Percentiles rank a stretch among this genome's conserved stretches.
Evolutionary conservation across 1,140 invertebrate species (phyloP).

Genomic region (Rhyzopertha dominica): DNA sequence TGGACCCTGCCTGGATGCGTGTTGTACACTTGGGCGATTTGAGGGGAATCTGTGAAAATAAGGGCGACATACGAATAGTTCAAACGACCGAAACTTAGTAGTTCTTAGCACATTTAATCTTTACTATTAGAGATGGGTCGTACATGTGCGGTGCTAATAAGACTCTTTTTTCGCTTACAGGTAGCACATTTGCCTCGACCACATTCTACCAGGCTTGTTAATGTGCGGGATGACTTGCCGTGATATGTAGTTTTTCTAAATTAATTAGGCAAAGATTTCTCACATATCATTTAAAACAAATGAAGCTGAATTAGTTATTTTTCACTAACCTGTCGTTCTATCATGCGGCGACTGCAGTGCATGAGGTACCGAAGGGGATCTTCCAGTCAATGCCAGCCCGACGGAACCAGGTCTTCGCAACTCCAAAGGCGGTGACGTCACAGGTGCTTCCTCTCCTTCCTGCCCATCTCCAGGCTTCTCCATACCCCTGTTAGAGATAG

Average conservation of each 20-base stretch:
- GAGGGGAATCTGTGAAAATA: constrained; percentile 56
- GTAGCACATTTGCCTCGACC: no score
- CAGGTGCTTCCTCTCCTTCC: constrained; percentile 58
- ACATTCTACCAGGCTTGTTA: no score
- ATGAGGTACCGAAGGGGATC: constrained; percentile 48
- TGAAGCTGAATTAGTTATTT: not conserved
- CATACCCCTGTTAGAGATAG: constrained; percentile 45
- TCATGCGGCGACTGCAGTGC: constrained; percentile 66
- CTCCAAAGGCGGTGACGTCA: constrained; percentile 60
- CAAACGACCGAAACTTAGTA: not conserved
- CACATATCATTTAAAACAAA: no score
- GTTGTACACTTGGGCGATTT: constrained; percentile 64
- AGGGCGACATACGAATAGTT: not conserved
- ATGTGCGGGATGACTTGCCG: no score
- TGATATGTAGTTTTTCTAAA: no score
- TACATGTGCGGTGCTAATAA: no score
- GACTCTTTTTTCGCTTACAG: not conserved
- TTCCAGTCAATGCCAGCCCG: constrained; percentile 30
- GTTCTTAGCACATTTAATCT: no score
- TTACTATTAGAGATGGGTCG: no score
- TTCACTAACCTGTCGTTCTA: constrained; percentile 59
- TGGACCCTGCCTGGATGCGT: constrained; percentile 49
- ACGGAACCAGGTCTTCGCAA: constrained; percentile 53
- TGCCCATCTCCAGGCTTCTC: constrained; percentile 42
- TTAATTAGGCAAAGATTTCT: no score